phyloP scores from a whole-genome alignment of 92 coral and sea anemone genomes.

The Porites rus region DNA sequence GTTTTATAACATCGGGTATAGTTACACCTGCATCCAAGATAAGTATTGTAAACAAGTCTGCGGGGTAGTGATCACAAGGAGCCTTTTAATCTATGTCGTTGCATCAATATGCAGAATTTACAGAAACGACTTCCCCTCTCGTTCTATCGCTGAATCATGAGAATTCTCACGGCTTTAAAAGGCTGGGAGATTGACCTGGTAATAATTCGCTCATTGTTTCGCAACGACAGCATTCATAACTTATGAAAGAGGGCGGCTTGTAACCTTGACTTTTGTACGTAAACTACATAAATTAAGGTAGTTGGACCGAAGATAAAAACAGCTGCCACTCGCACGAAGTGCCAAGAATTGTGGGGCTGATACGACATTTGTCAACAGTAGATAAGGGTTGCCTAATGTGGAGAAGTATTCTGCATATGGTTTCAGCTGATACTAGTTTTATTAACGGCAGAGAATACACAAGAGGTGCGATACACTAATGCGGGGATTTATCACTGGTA shows the following conservation, averaged over 20 bases:
- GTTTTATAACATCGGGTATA: too few species aligned
- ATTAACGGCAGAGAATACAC: neutral
- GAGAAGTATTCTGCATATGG: neutral
- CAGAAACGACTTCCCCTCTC: too few species aligned
- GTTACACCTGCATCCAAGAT: too few species aligned
- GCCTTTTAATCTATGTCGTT: too few species aligned
- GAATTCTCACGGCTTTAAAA: neutral
- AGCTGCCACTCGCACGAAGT: constrained; percentile 1
- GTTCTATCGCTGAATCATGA: too few species aligned
- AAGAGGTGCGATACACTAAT: neutral
- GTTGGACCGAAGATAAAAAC: neutral
- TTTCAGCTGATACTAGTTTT: neutral
- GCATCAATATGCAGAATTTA: too few species aligned
- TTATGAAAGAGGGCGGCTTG: neutral
- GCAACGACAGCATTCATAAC: constrained; percentile 11
- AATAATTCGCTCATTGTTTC: constrained; percentile 13
- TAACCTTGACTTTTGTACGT: neutral
- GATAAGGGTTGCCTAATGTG: neutral
- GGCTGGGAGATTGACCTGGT: neutral
- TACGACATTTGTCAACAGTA: constrained; percentile 13
- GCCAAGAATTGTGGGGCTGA: neutral
- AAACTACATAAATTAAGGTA: neutral
- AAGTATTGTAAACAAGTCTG: too few species aligned
- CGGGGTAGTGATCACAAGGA: too few species aligned
- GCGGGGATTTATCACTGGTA: neutral